Percentiles rank a stretch among this genome's conserved stretches.
Evolutionary conservation across 2,888 invertebrate species (phyloP).

Genomic region (Actias luna): DNA sequence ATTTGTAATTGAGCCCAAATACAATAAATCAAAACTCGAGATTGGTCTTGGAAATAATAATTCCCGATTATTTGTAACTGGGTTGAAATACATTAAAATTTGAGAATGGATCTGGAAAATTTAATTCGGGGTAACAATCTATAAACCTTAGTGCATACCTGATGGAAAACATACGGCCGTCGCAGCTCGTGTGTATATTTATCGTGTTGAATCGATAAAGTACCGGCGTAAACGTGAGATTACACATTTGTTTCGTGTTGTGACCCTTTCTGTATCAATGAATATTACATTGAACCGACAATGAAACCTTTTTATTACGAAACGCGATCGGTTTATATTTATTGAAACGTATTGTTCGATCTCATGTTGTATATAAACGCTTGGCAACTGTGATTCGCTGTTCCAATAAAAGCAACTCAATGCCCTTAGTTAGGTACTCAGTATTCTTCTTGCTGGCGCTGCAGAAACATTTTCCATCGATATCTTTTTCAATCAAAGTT

Average conservation of each 20-base stretch:
- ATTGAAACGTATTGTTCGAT: neutral
- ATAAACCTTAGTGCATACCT: neutral
- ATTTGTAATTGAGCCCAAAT: too few relatives aligned
- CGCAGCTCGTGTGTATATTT: neutral
- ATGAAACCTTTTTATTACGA: neutral
- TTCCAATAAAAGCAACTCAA: neutral
- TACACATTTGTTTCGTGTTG: neutral
- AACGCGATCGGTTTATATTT: neutral
- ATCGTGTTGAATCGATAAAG: conserved; percentile 6
- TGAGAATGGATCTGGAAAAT: neutral
- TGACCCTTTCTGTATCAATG: conserved; percentile 2
- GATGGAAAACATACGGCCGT: neutral
- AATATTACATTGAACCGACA: conserved; percentile 3
- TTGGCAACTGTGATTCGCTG: neutral
- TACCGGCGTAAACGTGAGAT: conserved; percentile 5
- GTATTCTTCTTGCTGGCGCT: too few relatives aligned
- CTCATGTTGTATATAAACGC: neutral
- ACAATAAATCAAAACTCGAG: too few relatives aligned
- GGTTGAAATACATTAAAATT: neutral
- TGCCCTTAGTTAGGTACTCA: neutral
- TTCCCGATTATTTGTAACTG: too few relatives aligned
- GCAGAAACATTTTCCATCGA: too few relatives aligned
- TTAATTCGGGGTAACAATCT: neutral
- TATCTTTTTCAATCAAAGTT: too few relatives aligned
- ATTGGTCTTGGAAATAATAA: too few relatives aligned